Evolutionary conservation across 2,888 invertebrate species (phyloP), one percentile per base, ranked within the genome.

Genomic region (Drosophila aldrichi): DNA sequence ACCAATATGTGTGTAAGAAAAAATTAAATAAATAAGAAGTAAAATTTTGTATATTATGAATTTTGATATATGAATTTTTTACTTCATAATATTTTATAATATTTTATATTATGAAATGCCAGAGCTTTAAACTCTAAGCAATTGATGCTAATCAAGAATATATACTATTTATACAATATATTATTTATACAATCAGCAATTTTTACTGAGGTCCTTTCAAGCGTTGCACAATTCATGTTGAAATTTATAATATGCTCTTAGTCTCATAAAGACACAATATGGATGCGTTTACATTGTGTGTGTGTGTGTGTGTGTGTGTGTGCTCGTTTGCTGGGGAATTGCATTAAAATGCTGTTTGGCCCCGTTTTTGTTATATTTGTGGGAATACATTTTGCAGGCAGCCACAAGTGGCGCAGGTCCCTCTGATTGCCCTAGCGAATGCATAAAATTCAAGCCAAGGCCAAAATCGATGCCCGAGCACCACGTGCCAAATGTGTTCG

Each of bases 261-360:
- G 25, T 5, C 5, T 6, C 57, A 46, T 46, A 63, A 34, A 48
- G 63, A 72, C 44, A 75, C 80, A 79, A 71, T 59, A 61, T 82
- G 61, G 59, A 66, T 77, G 70, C 48, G 58, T 41, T 75, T 40
- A 43, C 38, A 18, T 61, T 54, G 29, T 36, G 3, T 22, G 20
- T 22, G 20, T 22, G 3, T 52, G 32, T 34, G 38, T n/a, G 38
- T 40, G 38, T 16, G 38, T 40, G 38, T 67, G 32, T 3, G 9
- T 10, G 22, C 74, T 77, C 74, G 71, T 74, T 81, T 57, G 59
- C 52, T 38, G 69, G 68, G 70, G 67, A 87, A 77, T 82, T 88
- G 79, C 76, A 72, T 88, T 74, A 52, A 67, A 79, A 65, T 74
- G 61, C 55, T 54, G 52, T 46, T 66, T 66, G 51, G 52, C n/a